Percentiles rank a stretch among this genome's conserved stretches.
Evolutionary conservation across 2,113 vertebrate genomes (phyloP).

Genomic region (Phoenicopterus ruber): DNA sequence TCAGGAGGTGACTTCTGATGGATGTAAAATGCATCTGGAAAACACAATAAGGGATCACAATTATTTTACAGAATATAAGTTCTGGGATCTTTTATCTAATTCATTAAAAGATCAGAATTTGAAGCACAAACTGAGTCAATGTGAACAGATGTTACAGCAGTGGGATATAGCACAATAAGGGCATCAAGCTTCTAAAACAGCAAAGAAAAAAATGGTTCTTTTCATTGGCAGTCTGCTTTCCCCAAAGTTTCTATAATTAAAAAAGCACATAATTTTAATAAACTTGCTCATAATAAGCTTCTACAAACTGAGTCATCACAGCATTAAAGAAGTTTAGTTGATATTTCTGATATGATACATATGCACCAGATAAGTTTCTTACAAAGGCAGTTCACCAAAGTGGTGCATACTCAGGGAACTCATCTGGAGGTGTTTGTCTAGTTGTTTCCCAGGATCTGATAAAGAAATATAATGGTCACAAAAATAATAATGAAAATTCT

Average conservation of each 20-base stretch:
- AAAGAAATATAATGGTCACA: neutral
- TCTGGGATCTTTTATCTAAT: neutral
- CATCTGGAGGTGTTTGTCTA: neutral
- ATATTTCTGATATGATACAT: neutral
- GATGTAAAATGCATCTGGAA: neutral
- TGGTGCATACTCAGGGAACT: neutral
- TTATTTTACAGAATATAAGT: neutral
- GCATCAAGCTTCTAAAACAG: neutral
- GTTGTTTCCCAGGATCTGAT: neutral
- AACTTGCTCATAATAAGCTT: neutral
- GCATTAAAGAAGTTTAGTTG: neutral
- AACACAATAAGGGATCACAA: neutral
- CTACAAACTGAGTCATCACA: neutral
- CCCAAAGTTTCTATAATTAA: neutral
- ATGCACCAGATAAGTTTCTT: neutral
- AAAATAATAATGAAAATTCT: slow-evolving; percentile 2
- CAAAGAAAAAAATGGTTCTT: neutral
- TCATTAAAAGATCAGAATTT: neutral
- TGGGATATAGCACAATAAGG: neutral
- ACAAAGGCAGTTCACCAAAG: neutral
- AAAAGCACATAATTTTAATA: neutral
- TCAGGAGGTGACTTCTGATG: neutral
- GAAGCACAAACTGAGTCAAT: neutral
- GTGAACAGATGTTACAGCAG: neutral
- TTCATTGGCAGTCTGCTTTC: neutral